Evolutionary conservation across 1,140 invertebrate genomes (phyloP).

Genomic region (Psilanteris sp.): DNA sequence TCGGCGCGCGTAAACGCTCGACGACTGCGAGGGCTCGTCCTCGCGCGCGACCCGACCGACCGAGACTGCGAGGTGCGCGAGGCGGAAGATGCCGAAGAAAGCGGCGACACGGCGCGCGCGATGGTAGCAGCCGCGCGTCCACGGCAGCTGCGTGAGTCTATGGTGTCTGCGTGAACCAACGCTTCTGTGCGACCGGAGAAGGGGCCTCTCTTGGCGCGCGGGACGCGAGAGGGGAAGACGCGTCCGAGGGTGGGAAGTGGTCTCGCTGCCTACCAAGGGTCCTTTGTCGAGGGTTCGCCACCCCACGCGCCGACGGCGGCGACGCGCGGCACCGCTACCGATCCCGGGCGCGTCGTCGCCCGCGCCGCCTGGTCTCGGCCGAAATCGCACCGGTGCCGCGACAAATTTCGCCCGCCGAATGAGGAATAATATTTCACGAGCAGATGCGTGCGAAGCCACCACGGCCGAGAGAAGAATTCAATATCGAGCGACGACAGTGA

Average conservation of each 20-base stretch:
- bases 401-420: no score
- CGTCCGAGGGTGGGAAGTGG: slow-evolving; percentile 50
- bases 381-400: no score
- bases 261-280: slow-evolving; percentile 68
- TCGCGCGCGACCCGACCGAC: slow-evolving; percentile 44
- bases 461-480: no score
- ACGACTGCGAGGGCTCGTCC: no score
- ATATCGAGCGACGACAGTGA: no score
- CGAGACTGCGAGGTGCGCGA: slow-evolving; percentile 50
- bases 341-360: slow-evolving; percentile 14
- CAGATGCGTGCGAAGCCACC: no score
- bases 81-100: slow-evolving; percentile 66
- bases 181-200: slow-evolving; percentile 50
- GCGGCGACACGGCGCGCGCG: slow-evolving; percentile 67
- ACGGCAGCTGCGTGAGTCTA: slow-evolving; percentile 54
- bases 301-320: slow-evolving; percentile 64
- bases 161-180: slow-evolving; percentile 50
- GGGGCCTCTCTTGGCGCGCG: slow-evolving; percentile 46
- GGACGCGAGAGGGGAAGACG: slow-evolving; percentile 44
- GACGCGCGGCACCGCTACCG: slow-evolving; percentile 61
- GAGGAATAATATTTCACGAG: neutral
- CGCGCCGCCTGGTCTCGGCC: neutral
- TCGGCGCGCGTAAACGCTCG: neutral
- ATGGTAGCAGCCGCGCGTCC: slow-evolving; percentile 64
- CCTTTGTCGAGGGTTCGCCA: slow-evolving; percentile 72